Conservation (phyloP, 2,113 vertebrate genomes). For the Martes martes region DNA sequence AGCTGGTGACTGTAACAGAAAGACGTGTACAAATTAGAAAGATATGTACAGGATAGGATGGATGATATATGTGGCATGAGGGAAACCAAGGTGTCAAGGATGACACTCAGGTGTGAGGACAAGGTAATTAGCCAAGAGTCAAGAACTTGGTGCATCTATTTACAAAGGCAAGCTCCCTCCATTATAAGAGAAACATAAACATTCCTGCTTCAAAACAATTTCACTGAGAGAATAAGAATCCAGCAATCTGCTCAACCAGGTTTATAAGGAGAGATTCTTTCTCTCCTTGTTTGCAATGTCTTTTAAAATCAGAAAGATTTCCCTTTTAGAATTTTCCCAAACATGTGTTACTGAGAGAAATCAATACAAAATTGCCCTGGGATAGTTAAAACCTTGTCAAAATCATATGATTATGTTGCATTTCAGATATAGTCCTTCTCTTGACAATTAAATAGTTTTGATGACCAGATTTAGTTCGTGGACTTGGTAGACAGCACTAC, state of each 20-base stretch:
- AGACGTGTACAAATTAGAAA: not conserved
- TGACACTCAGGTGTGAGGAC: not conserved
- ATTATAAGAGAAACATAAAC: not conserved
- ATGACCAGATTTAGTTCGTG: not conserved
- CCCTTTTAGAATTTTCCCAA: slow-evolving; percentile 16
- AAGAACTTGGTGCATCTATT: not conserved
- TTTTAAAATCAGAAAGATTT: not conserved
- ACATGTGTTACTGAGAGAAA: not conserved
- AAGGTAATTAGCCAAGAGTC: not conserved
- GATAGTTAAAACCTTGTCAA: not conserved
- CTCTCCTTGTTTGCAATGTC: not conserved
- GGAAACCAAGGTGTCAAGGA: not conserved
- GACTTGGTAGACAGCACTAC: not conserved
- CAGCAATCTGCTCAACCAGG: not conserved
- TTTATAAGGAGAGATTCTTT: not conserved
- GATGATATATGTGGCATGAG: not conserved
- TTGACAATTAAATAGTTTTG: not conserved
- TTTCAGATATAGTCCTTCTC: not conserved
- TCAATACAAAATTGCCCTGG: not conserved
- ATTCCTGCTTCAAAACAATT: not conserved
- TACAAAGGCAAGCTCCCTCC: not conserved
- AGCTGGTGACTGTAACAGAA: not conserved
- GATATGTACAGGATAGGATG: not conserved
- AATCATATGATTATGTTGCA: not conserved
- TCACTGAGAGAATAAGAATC: not conserved